Conservation (phyloP, 2,113 vertebrate species). For the Cyanoderma ruficeps region DNA sequence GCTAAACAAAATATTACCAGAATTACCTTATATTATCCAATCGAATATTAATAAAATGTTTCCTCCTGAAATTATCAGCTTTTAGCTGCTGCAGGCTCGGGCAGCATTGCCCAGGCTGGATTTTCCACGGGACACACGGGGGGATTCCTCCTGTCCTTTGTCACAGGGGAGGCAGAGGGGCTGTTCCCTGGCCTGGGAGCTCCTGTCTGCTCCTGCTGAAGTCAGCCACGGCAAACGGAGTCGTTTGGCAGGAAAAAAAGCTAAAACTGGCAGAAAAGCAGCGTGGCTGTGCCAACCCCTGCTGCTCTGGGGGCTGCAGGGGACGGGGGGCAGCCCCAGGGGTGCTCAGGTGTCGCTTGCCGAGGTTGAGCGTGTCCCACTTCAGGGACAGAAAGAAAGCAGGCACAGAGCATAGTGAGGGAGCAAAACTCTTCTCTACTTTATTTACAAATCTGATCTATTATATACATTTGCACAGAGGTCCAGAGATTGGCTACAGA, state of each 20-base stretch:
- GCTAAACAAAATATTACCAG: neutral
- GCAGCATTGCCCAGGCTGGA: fast-evolving
- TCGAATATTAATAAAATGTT: neutral
- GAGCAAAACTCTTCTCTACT: no score
- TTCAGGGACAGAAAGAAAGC: no score
- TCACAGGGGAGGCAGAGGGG: neutral
- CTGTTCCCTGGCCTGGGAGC: fast-evolving
- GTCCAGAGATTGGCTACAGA: no score
- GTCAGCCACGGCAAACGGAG: neutral
- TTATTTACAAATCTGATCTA: no score
- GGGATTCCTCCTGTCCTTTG: neutral
- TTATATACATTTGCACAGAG: no score
- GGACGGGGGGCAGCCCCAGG: no score
- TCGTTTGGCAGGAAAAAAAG: fast-evolving
- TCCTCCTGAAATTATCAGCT: neutral
- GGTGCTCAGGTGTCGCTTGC: no score
- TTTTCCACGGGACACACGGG: fast-evolving
- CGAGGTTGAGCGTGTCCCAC: no score
- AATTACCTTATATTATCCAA: neutral
- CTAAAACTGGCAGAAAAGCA: neutral
- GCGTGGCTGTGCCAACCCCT: neutral
- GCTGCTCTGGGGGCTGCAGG: neutral
- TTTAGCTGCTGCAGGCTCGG: neutral
- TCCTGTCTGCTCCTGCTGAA: neutral
- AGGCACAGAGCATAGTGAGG: no score